Conservation (phyloP, 2,888 invertebrate genomes). For the Drosophila merina region DNA sequence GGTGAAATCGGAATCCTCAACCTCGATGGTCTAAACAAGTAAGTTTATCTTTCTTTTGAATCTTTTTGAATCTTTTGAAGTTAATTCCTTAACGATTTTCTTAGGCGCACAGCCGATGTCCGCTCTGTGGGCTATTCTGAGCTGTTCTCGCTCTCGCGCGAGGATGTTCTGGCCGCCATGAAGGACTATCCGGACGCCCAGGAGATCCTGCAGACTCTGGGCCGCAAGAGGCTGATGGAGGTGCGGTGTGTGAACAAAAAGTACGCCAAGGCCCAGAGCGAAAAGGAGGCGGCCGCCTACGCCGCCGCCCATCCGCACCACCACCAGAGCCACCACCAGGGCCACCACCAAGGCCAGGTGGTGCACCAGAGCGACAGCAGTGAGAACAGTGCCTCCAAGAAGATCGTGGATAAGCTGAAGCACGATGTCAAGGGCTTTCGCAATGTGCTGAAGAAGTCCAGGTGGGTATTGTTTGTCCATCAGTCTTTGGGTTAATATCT, state of each 20-base stretch:
- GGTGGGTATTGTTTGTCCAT: constrained; percentile 78
- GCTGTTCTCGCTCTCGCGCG: constrained; percentile 95
- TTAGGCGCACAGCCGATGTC: constrained; percentile 97
- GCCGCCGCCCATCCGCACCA: constrained; percentile 65
- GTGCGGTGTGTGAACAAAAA: constrained; percentile 87
- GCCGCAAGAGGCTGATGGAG: constrained; percentile 93
- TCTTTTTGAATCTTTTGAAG: too few relatives aligned
- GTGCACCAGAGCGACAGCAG: constrained; percentile 81
- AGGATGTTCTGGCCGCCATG: constrained; percentile 97
- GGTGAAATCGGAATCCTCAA: constrained; percentile 98
- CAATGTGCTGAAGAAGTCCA: constrained; percentile 86
- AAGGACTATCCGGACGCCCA: constrained; percentile 99
- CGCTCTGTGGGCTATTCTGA: constrained; percentile 98
- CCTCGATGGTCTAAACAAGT: constrained; percentile 98
- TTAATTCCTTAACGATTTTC: neutral
- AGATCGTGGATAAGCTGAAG: constrained; percentile 92
- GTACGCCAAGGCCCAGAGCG: constrained; percentile 81
- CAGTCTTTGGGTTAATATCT: too few relatives aligned
- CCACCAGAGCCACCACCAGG: constrained; percentile 59
- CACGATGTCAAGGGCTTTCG: constrained; percentile 91
- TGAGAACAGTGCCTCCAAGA: constrained; percentile 88
- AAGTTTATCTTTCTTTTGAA: constrained; percentile 67
- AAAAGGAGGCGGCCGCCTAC: constrained; percentile 78
- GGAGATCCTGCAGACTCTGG: constrained; percentile 95
- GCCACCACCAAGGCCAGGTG: constrained; percentile 65